Conservation (phyloP, 2,797 vertebrate species). For the Rhinophrynus dorsalis region DNA sequence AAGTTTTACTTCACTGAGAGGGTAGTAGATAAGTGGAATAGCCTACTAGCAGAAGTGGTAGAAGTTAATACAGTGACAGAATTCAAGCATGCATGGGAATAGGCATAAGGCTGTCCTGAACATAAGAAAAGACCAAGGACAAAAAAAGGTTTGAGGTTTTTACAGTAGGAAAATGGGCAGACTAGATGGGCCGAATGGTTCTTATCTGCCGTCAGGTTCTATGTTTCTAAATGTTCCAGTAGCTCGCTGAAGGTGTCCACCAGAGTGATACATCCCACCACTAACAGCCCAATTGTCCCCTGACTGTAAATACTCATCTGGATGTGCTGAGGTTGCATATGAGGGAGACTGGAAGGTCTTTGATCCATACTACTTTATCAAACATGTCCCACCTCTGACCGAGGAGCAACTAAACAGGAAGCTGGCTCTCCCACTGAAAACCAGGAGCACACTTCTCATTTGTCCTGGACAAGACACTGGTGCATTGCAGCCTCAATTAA, state of each 20-base stretch:
- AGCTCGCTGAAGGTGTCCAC: slow-evolving; percentile 71
- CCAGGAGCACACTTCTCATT: slow-evolving; percentile 98
- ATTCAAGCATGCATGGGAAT: too few species aligned
- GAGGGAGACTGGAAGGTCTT: slow-evolving; percentile 99
- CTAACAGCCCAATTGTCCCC: slow-evolving; percentile 91
- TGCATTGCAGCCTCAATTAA: slow-evolving; percentile 97
- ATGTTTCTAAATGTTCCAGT: too few species aligned
- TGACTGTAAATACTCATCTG: slow-evolving; percentile 83
- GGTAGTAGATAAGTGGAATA: too few species aligned
- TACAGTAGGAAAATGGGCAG: too few species aligned
- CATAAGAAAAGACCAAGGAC: too few species aligned
- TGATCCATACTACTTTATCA: slow-evolving; percentile 99
- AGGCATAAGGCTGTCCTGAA: too few species aligned
- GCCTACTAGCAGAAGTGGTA: too few species aligned
- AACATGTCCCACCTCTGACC: slow-evolving; percentile 94
- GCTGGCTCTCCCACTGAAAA: slow-evolving; percentile 94
- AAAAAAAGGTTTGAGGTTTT: too few species aligned
- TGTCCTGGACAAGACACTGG: slow-evolving; percentile 97
- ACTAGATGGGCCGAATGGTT: too few species aligned
- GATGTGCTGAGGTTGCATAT: slow-evolving; percentile 87
- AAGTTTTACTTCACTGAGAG: too few species aligned
- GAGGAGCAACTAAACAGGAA: slow-evolving; percentile 98
- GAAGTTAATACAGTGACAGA: too few species aligned
- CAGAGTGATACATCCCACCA: slow-evolving; percentile 84
- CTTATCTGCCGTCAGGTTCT: too few species aligned